phyloP scores from a whole-genome alignment of 2,797 vertebrate genomes.

The Poecilia wingei region DNA sequence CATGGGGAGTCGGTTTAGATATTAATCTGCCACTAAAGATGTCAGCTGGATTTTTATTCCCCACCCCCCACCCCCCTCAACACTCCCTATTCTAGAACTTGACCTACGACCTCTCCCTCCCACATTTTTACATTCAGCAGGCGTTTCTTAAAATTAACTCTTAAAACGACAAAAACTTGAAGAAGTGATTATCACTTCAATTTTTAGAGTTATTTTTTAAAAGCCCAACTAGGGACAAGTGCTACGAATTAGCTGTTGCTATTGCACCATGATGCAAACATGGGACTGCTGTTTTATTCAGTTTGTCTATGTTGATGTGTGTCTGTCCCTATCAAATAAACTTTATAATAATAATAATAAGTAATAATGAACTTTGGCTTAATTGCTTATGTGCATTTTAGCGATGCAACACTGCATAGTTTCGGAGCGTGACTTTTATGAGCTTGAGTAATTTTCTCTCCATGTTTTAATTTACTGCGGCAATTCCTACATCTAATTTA shows the following conservation, averaged over 20 bases:
- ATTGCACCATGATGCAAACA: too few relatives aligned
- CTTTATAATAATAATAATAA: too few relatives aligned
- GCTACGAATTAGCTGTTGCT: too few relatives aligned
- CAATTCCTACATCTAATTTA: slow-evolving; percentile 24
- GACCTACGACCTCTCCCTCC: slow-evolving; percentile 44
- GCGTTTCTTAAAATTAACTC: neutral
- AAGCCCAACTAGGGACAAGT: too few relatives aligned
- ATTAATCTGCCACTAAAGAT: slow-evolving; percentile 57
- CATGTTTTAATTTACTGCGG: slow-evolving; percentile 21
- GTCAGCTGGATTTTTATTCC: slow-evolving; percentile 59
- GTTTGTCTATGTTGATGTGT: too few relatives aligned
- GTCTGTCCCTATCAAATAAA: too few relatives aligned
- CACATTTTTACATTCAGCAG: slow-evolving; percentile 8
- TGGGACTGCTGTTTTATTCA: too few relatives aligned
- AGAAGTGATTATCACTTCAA: neutral
- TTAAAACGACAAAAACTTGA: neutral
- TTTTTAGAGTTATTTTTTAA: too few relatives aligned
- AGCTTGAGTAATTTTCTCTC: slow-evolving; percentile 1
- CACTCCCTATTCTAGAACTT: slow-evolving; percentile 34
- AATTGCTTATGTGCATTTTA: slow-evolving; percentile 4
- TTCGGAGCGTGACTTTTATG: neutral
- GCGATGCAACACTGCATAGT: neutral
- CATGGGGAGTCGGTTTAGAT: slow-evolving; percentile 58
- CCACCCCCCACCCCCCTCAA: neutral
- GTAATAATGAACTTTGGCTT: neutral